Evolutionary conservation across 2,113 vertebrate genomes (phyloP), one percentile per base, ranked within the genome.

Genomic region (Alethe diademata): DNA sequence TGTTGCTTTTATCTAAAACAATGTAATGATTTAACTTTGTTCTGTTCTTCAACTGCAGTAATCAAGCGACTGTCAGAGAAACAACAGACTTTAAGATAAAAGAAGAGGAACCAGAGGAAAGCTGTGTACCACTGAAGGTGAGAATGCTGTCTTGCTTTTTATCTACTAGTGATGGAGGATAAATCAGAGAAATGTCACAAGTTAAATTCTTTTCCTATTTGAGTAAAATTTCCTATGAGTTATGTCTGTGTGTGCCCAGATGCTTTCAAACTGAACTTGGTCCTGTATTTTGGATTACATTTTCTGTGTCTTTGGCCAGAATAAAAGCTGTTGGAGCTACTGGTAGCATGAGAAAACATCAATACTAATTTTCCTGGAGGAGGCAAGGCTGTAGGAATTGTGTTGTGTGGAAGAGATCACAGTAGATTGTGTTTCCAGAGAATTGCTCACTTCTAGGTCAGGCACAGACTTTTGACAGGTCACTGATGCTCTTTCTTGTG

Each of bases 31-130:
- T 79, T 61, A 84, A 35, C 25, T 87, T 71, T 28, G 24, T 64
- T 90, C 33, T 95, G 16, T 43, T 95, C 42, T 83, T 87, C 31
- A 40, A 9, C 62, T 60, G 61, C 90, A 97, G 97, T n/a, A 23
- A 8, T 88, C 92, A 19, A n/a, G 61, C 78, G 58, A 80, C 50
- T 57, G 65, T 60, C 65, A n/a, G 74, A 61, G 82, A 74, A 91
- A 42, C 45, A 43, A 61, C 24, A 56, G 53, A 29, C 28, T 22
- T 78, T 24, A 65, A 72, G 51, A 67, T 50, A 66, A 94, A 47
- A 26, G 91, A 96, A 70, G 90, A 92, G 19, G 43, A 58, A 29
- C 24, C 3, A 58, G 90, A 84, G 72, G 91, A 58, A 61, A 93
- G 76, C 65, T 28, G 22, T 38, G 28, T 33, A 20, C 14, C 11